These are phyloP conservation scores for Amphiprion ocellaris DNA, from an alignment of 2,113 vertebrate species.

Conservation along the genomic window DNA sequence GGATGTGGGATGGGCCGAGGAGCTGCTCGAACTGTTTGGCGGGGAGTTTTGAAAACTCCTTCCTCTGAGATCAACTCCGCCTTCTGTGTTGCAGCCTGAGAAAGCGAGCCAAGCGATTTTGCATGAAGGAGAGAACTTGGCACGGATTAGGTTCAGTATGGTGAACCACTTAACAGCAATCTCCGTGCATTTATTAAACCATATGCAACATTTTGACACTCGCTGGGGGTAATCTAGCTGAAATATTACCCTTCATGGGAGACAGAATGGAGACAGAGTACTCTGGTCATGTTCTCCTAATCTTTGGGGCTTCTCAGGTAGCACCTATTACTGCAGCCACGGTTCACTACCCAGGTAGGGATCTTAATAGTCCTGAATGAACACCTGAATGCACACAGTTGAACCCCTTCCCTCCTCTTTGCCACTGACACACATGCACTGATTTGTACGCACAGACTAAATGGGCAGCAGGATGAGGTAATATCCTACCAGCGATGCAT, in stretches of 20 bases:
- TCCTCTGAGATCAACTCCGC: slow-evolving; percentile 52
- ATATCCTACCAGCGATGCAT: slow-evolving; percentile 28
- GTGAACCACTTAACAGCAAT: slow-evolving; percentile 61
- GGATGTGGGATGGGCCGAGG: slow-evolving; percentile 57
- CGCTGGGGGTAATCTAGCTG: slow-evolving; percentile 43
- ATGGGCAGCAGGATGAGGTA: slow-evolving; percentile 51
- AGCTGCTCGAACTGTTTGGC: slow-evolving; percentile 73
- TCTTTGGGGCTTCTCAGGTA: slow-evolving; percentile 51
- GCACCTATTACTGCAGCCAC: neutral
- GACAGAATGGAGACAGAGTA: neutral
- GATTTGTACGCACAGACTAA: slow-evolving; percentile 7
- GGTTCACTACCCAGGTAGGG: too few species aligned
- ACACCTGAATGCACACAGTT: slow-evolving; percentile 24
- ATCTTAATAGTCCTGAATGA: too few species aligned
- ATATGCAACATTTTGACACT: slow-evolving; percentile 40
- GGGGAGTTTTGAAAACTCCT: slow-evolving; percentile 77
- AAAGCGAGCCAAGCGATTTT: slow-evolving; percentile 28
- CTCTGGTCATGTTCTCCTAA: neutral
- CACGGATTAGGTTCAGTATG: slow-evolving; percentile 39
- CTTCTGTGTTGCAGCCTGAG: slow-evolving; percentile 36
- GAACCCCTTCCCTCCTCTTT: neutral
- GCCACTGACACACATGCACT: neutral
- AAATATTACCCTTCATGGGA: slow-evolving; percentile 45
- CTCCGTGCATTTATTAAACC: slow-evolving; percentile 37
- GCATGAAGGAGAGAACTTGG: slow-evolving; percentile 57